phyloP scores from a whole-genome alignment of 1,140 invertebrate genomes.

The Brachionus sp. region DNA sequence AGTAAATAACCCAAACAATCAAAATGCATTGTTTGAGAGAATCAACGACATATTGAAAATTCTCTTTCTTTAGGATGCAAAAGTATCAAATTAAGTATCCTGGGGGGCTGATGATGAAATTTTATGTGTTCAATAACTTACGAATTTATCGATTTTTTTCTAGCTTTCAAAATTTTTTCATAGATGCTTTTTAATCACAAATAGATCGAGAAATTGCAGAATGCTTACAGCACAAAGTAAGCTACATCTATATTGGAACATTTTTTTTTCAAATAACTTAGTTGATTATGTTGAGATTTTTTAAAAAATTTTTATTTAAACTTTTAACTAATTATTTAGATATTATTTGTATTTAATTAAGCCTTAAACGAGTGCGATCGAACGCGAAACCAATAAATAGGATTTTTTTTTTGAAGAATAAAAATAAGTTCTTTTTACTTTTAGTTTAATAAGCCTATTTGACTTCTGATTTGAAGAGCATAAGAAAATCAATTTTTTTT shows the following conservation, averaged over 20 bases:
- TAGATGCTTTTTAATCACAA: conserved; percentile 3
- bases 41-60: conserved; percentile 10
- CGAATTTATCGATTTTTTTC: conserved; percentile 21
- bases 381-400: not conserved
- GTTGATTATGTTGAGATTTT: not conserved
- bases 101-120: not conserved
- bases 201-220: not conserved
- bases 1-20: conserved; percentile 2
- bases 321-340: not conserved
- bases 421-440: not conserved
- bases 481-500: not conserved
- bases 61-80: conserved; percentile 17
- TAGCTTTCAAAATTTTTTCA: conserved; percentile 5
- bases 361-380: not conserved
- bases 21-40: not conserved
- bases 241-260: not conserved
- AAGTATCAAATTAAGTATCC: conserved; percentile 19
- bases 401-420: not conserved
- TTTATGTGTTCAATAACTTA: not conserved
- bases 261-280: not conserved
- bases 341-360: not conserved
- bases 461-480: not conserved
- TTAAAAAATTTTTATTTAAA: not conserved
- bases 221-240: not conserved
- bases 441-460: not conserved